A percentile compares a stretch with the other conserved stretches of the same genome.
These are phyloP conservation scores for Yponomeuta malinellus DNA, from an alignment of 2,888 invertebrate genomes.

Conservation along the genomic window DNA sequence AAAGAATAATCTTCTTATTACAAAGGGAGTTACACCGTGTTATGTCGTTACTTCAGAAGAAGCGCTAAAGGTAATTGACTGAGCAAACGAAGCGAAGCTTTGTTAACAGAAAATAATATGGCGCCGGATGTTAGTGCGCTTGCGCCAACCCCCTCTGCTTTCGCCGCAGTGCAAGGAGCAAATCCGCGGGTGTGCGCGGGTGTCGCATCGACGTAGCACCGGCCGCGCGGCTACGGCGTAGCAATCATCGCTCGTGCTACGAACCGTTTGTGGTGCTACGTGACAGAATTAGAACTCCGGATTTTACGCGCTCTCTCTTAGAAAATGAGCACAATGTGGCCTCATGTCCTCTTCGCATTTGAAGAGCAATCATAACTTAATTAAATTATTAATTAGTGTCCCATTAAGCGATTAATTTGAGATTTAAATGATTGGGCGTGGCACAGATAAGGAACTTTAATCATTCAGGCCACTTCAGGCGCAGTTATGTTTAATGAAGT, in stretches of 20 bases:
- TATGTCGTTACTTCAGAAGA: slow-evolving; percentile 37
- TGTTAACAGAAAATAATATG: slow-evolving; percentile 56
- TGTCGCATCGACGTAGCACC: slow-evolving; percentile 23
- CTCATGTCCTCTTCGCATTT: neutral
- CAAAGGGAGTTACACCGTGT: slow-evolving; percentile 28
- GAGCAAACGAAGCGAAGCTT: slow-evolving; percentile 57
- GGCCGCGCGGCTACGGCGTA: slow-evolving; percentile 13
- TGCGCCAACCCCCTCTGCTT: slow-evolving; percentile 44
- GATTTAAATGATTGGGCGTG: neutral
- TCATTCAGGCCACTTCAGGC: neutral
- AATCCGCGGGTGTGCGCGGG: slow-evolving; percentile 21
- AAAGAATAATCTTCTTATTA: slow-evolving; percentile 2
- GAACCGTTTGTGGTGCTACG: slow-evolving; percentile 30
- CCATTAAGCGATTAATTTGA: neutral
- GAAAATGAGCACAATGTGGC: neutral
- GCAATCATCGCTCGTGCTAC: slow-evolving; percentile 15
- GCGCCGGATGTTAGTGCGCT: slow-evolving; percentile 46
- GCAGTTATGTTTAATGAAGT: neutral
- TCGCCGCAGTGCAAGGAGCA: slow-evolving; percentile 37
- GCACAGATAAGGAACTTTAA: neutral
- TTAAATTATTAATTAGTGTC: slow-evolving; percentile 2
- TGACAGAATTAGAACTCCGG: slow-evolving; percentile 24
- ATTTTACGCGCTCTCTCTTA: neutral
- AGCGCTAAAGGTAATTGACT: slow-evolving; percentile 55
- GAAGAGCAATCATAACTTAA: neutral